A percentile compares a stretch with the other conserved stretches of the same genome.
phyloP scores from a whole-genome alignment of 2,888 invertebrate species.

The Serripes groenlandicus region DNA sequence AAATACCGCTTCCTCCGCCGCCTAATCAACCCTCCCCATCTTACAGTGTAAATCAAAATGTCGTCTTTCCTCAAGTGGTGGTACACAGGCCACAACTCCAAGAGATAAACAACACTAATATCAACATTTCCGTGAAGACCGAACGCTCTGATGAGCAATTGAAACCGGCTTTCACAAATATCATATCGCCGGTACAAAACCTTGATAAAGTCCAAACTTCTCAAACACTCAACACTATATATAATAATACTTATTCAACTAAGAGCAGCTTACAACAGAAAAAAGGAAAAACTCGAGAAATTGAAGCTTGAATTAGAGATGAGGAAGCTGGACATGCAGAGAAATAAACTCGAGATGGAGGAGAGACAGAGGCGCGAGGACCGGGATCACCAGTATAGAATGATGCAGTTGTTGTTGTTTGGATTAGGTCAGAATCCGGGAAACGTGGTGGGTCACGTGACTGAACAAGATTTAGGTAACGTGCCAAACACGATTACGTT shows the following conservation, averaged over 20 bases:
- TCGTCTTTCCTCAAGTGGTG: background rate
- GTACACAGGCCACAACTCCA: background rate
- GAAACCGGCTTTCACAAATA: background rate
- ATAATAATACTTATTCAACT: background rate
- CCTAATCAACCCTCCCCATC: conserved; percentile 8
- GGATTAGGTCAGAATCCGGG: conserved; percentile 58
- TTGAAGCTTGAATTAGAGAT: conserved; percentile 61
- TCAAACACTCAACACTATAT: too few relatives aligned
- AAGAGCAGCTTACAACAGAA: conserved; percentile 18
- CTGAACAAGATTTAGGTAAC: conserved; percentile 48
- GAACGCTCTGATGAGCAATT: background rate
- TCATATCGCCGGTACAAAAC: too few relatives aligned
- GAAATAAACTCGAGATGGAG: conserved; percentile 65
- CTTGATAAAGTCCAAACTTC: too few relatives aligned
- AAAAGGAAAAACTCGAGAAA: conserved; percentile 52
- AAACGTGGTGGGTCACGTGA: conserved; percentile 36
- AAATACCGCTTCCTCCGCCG: background rate
- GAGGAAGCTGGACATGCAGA: conserved; percentile 59
- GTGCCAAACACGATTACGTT: conserved; percentile 35
- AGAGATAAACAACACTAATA: conserved; percentile 33
- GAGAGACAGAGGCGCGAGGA: conserved; percentile 64
- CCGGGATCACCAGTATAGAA: conserved; percentile 62
- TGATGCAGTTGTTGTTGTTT: conserved; percentile 64
- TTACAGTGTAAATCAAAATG: background rate
- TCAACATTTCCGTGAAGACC: conserved; percentile 23